A percentile compares a stretch with the other conserved stretches of the same genome.
These are phyloP conservation scores for Etheostoma spectabile DNA, from an alignment of 2,113 vertebrate genomes.

Conservation along the genomic window DNA sequence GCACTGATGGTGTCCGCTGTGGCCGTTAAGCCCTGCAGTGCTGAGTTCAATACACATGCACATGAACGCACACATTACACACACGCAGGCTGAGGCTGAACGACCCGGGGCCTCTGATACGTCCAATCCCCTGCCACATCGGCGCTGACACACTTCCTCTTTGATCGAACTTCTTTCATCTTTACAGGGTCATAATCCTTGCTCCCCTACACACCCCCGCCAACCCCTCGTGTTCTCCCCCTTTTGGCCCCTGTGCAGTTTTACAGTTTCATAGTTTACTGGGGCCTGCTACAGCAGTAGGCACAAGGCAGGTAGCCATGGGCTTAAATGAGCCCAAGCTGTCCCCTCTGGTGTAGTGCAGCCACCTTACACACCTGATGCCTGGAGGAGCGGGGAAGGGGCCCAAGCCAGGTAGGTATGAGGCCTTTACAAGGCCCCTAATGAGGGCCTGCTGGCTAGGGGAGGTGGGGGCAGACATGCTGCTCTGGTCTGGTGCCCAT, in stretches of 20 bases:
- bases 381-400: conserved; percentile 69
- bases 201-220: conserved; percentile 67
- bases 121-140: conserved; percentile 80
- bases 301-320: conserved; percentile 76
- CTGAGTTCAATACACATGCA: conserved; percentile 58
- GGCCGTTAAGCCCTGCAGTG: conserved; percentile 79
- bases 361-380: conserved; percentile 83
- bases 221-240: conserved; percentile 38
- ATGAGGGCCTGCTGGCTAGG: conserved; percentile 81
- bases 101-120: conserved; percentile 70
- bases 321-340: conserved; percentile 80
- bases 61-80: conserved; percentile 35
- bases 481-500: conserved; percentile 68
- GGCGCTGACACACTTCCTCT: conserved; percentile 82
- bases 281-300: conserved; percentile 64
- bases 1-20: conserved; percentile 73
- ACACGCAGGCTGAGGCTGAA: conserved; percentile 45
- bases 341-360: conserved; percentile 79
- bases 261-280: conserved; percentile 72
- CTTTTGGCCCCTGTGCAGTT: conserved; percentile 59
- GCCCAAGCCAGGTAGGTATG: conserved; percentile 78
- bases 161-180: conserved; percentile 86
- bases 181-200: conserved; percentile 87
- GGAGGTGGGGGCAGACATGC: conserved; percentile 65
- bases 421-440: conserved; percentile 81